Evolutionary conservation across 1,140 invertebrate genomes (phyloP).

Genomic region (Drosophila nannoptera): DNA sequence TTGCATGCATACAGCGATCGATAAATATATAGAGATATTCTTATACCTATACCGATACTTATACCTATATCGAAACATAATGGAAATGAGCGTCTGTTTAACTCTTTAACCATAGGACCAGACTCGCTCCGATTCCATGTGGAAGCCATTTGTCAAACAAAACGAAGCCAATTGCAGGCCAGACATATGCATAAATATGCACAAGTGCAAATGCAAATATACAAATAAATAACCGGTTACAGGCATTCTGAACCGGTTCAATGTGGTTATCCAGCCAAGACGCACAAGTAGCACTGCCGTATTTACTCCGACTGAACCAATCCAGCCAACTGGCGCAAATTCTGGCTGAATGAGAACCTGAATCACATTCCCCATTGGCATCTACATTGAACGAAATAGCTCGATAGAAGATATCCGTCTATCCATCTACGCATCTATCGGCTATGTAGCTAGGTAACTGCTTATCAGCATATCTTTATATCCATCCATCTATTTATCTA

Average conservation of each 20-base stretch:
- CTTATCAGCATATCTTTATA: too few relatives aligned
- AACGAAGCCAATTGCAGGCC: constrained; percentile 57
- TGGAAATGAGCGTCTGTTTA: background rate
- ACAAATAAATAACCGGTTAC: constrained; percentile 30
- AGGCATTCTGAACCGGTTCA: constrained; percentile 48
- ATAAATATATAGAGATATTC: constrained; percentile 9
- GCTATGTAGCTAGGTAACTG: too few relatives aligned
- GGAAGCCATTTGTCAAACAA: constrained; percentile 37
- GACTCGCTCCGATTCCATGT: constrained; percentile 38
- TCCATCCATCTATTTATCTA: too few relatives aligned
- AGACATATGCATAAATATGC: background rate
- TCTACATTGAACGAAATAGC: background rate
- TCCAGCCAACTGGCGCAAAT: constrained; percentile 38
- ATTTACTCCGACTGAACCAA: constrained; percentile 50
- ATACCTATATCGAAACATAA: background rate
- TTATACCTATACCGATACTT: background rate
- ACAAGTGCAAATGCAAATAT: background rate
- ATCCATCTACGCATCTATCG: too few relatives aligned
- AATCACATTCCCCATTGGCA: constrained; percentile 18
- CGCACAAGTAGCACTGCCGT: constrained; percentile 5
- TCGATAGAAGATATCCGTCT: too few relatives aligned
- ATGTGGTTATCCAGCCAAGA: constrained; percentile 35
- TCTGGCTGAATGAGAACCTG: constrained; percentile 13
- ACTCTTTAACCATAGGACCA: constrained; percentile 14
- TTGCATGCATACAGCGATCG: constrained; percentile 3